Percentiles rank a stretch among this genome's conserved stretches.
Evolutionary conservation across 2,888 invertebrate species (phyloP).

Genomic region (Mesoligia furuncula): DNA sequence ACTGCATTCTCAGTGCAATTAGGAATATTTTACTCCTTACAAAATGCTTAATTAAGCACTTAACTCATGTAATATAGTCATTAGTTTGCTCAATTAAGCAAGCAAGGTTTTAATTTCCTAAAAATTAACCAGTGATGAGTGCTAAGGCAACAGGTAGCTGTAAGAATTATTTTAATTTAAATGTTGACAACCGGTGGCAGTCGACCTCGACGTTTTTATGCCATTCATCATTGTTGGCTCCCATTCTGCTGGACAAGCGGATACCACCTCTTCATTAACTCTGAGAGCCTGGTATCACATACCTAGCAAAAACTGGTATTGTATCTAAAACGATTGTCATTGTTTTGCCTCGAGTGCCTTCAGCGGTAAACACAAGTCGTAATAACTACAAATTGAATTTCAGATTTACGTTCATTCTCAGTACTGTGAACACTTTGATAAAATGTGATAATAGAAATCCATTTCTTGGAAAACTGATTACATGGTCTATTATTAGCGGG

Average conservation of each 20-base stretch:
- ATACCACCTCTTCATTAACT: conserved; percentile 49
- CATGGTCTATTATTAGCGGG: conserved; percentile 2
- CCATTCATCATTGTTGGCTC: conserved; percentile 48
- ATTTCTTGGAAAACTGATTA: conserved; percentile 37
- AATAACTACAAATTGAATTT: conserved; percentile 53
- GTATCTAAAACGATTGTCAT: conserved; percentile 48
- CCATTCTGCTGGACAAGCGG: conserved; percentile 48
- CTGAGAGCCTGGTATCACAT: conserved; percentile 51
- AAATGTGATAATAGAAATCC: conserved; percentile 14
- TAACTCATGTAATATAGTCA: conserved; percentile 10
- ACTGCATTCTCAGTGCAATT: not conserved
- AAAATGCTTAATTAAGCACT: not conserved
- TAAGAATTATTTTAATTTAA: conserved; percentile 51
- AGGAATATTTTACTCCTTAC: conserved; percentile 2
- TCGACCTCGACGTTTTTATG: conserved; percentile 62
- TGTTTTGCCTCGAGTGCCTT: conserved; percentile 20
- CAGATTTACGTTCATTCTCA: conserved; percentile 37
- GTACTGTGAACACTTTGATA: conserved; percentile 21
- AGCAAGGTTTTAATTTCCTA: conserved; percentile 53
- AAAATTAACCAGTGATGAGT: conserved; percentile 30
- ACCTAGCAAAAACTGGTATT: conserved; percentile 40
- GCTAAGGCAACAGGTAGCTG: conserved; percentile 44
- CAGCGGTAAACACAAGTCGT: conserved; percentile 13
- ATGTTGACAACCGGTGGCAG: conserved; percentile 35
- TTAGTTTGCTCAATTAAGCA: conserved; percentile 31